phyloP scores from a whole-genome alignment of 2,113 vertebrate genomes.

The Sterrhoptilus dennistouni region DNA sequence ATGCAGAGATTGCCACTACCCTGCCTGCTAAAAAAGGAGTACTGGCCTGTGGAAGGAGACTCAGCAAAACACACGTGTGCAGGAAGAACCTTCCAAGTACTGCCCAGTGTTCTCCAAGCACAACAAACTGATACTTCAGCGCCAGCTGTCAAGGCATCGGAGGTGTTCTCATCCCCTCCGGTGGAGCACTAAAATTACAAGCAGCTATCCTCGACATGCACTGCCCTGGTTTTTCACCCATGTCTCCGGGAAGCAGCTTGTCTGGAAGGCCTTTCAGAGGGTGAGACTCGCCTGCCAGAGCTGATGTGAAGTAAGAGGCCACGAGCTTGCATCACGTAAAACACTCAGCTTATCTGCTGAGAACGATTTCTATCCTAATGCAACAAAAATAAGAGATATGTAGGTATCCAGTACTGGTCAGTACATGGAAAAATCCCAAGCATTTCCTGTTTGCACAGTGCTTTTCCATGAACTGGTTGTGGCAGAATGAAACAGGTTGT shows the following conservation, averaged over 20 bases:
- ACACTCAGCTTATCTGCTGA: fast-evolving
- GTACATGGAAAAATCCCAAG: not conserved
- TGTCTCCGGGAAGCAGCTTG: not conserved
- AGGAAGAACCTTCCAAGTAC: not conserved
- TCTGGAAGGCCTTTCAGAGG: not conserved
- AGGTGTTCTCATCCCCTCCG: not conserved
- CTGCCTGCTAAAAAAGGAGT: not conserved
- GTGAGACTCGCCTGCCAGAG: not conserved
- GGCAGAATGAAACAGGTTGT: not conserved
- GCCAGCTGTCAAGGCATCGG: not conserved
- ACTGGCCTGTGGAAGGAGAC: not conserved
- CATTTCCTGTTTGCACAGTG: not conserved
- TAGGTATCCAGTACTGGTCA: fast-evolving
- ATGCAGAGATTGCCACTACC: not conserved
- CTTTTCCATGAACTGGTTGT: not conserved
- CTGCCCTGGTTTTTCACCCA: not conserved
- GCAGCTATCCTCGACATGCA: not conserved
- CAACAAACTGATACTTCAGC: not conserved
- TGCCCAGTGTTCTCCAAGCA: not conserved
- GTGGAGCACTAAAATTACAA: not conserved
- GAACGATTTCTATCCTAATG: not conserved
- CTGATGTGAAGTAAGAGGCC: not conserved
- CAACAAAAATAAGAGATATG: not conserved
- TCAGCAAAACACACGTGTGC: not conserved
- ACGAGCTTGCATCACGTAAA: fast-evolving